Percentiles rank a stretch among this genome's conserved stretches.
These are phyloP conservation scores for Hypanus sabinus DNA, from an alignment of 2,113 vertebrate genomes.

Conservation along the genomic window DNA sequence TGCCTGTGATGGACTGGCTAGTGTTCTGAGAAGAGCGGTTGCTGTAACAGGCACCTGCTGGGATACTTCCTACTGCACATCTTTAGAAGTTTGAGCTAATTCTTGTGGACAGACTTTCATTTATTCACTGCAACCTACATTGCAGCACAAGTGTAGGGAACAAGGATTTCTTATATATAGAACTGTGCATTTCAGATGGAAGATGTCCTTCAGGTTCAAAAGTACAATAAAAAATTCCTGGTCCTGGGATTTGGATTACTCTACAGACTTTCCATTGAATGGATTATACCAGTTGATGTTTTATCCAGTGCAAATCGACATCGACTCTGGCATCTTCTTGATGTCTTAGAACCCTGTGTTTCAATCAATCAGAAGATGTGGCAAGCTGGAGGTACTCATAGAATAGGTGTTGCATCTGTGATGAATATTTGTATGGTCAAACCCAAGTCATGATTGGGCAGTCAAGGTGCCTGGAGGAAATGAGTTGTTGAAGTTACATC, in stretches of 20 bases:
- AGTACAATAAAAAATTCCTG: neutral
- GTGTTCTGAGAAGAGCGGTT: too few species aligned
- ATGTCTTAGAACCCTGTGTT: neutral
- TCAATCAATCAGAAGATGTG: neutral
- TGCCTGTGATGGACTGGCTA: too few species aligned
- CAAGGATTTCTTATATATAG: neutral
- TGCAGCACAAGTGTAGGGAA: too few species aligned
- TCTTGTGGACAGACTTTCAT: neutral
- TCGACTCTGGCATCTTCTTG: neutral
- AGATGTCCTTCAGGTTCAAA: neutral
- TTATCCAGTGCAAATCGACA: neutral
- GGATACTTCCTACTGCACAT: neutral
- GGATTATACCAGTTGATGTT: too few species aligned
- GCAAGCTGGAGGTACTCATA: neutral
- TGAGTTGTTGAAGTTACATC: neutral
- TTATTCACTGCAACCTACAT: too few species aligned
- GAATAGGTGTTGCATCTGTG: neutral
- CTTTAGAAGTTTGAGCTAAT: neutral
- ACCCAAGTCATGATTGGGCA: neutral
- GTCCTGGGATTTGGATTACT: neutral
- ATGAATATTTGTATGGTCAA: neutral
- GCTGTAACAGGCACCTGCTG: too few species aligned
- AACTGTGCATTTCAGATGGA: neutral
- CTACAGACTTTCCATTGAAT: neutral
- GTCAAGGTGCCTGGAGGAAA: neutral